These are phyloP conservation scores for Archaeoteleia sp. DNA, from an alignment of 2,888 invertebrate species.

Conservation along the genomic window DNA sequence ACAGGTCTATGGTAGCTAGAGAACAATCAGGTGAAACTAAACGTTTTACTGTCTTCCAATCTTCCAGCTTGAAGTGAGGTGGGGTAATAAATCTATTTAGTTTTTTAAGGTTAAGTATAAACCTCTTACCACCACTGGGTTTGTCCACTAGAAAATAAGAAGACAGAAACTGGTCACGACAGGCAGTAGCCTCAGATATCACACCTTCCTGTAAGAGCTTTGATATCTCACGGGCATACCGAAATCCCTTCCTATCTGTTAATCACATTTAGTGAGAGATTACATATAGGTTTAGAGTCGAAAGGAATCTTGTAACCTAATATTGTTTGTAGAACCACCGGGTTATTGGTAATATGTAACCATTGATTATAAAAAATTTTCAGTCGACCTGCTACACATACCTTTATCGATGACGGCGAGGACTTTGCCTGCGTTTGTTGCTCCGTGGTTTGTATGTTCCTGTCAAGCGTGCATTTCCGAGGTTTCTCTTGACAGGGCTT, in stretches of 20 bases:
- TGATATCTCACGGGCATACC: not conserved
- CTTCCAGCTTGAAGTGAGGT: conserved; percentile 29
- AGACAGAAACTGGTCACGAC: conserved; percentile 12
- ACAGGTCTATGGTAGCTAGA: conserved; percentile 8
- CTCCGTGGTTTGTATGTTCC: not conserved
- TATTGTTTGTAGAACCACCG: not conserved
- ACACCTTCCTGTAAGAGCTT: not conserved
- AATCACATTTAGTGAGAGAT: too few relatives aligned
- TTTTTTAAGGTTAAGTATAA: conserved; percentile 25
- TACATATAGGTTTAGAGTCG: not conserved
- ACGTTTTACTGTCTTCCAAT: conserved; percentile 17
- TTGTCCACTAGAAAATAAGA: conserved; percentile 17
- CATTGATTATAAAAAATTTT: conserved; percentile 1
- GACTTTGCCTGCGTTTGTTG: not conserved
- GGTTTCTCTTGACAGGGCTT: conserved; percentile 4
- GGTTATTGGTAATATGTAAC: conserved; percentile 2
- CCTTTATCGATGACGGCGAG: conserved; percentile 7
- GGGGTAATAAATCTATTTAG: conserved; percentile 19
- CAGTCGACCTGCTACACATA: not conserved
- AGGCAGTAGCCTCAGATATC: not conserved
- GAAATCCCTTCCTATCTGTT: too few relatives aligned
- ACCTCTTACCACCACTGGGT: conserved; percentile 15
- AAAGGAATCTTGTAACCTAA: conserved; percentile 5
- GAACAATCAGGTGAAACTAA: conserved; percentile 9
- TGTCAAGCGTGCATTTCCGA: not conserved